Evolutionary conservation across 2,888 invertebrate species (phyloP).

Genomic region (Incurvaria masculella): DNA sequence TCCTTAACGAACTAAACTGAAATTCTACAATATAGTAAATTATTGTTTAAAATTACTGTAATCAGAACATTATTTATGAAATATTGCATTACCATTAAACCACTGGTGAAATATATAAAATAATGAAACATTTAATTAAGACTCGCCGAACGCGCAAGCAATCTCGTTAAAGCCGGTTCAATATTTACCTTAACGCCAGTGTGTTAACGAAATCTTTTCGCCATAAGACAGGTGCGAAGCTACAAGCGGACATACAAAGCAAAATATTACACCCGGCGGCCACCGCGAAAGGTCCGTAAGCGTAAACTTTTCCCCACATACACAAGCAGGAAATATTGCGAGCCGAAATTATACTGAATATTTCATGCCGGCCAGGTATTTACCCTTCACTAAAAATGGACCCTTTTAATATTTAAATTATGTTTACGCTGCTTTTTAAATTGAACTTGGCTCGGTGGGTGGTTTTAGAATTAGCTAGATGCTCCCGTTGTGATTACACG

Average conservation of each 20-base stretch:
- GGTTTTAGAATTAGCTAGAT: not conserved
- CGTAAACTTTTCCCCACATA: not conserved
- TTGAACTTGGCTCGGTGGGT: not conserved
- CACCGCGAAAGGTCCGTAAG: not conserved
- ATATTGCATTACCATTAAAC: too few species aligned
- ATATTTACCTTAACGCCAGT: not conserved
- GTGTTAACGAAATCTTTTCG: not conserved
- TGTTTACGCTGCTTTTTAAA: not conserved
- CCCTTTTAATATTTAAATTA: not conserved
- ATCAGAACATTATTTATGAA: too few species aligned
- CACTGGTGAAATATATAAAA: too few species aligned
- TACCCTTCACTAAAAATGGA: not conserved
- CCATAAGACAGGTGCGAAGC: not conserved
- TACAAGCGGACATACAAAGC: not conserved
- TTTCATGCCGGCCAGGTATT: not conserved
- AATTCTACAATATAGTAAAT: too few species aligned
- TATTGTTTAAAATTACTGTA: too few species aligned
- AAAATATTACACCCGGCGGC: not conserved
- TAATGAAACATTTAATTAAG: too few species aligned
- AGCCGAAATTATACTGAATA: not conserved
- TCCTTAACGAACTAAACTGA: too few species aligned
- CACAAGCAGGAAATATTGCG: not conserved
- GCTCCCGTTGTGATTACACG: not conserved
- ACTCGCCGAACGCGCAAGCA: not conserved
- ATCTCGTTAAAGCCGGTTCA: not conserved